These are phyloP conservation scores for Tor tambroides DNA, from an alignment of 2,113 vertebrate species.

Conservation along the genomic window DNA sequence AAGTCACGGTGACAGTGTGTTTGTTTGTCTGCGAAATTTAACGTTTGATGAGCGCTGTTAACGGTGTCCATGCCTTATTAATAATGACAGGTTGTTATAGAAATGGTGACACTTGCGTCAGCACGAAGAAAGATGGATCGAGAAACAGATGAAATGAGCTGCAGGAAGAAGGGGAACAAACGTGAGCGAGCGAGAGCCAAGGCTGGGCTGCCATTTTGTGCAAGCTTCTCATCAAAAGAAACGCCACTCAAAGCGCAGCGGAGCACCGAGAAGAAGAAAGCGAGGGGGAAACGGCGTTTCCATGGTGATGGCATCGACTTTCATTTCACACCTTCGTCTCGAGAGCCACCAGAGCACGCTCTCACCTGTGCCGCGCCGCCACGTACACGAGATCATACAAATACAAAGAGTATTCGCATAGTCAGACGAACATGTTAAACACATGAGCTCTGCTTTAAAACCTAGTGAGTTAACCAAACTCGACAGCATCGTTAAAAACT, in stretches of 20 bases:
- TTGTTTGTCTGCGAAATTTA: conserved; percentile 12
- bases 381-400: conserved; percentile 30
- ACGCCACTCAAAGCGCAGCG: conserved; percentile 60
- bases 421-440: conserved; percentile 5
- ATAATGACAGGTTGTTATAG: conserved; percentile 21
- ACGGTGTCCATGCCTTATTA: not conserved
- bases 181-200: conserved; percentile 21
- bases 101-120: conserved; percentile 12
- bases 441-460: not conserved
- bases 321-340: conserved; percentile 59
- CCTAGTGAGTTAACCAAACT: not conserved
- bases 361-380: not conserved
- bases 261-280: conserved; percentile 21
- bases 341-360: conserved; percentile 53
- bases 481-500: not conserved
- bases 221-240: conserved; percentile 58
- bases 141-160: not conserved
- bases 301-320: conserved; percentile 73
- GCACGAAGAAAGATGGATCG: not conserved
- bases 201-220: conserved; percentile 58
- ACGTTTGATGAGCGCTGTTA: conserved; percentile 25
- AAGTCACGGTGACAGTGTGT: not conserved
- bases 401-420: not conserved
- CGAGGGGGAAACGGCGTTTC: conserved; percentile 66
- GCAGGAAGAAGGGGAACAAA: not conserved